These are phyloP conservation scores for Euphonia xanthogaster DNA, from an alignment of 2,797 vertebrate genomes.

Conservation along the genomic window DNA sequence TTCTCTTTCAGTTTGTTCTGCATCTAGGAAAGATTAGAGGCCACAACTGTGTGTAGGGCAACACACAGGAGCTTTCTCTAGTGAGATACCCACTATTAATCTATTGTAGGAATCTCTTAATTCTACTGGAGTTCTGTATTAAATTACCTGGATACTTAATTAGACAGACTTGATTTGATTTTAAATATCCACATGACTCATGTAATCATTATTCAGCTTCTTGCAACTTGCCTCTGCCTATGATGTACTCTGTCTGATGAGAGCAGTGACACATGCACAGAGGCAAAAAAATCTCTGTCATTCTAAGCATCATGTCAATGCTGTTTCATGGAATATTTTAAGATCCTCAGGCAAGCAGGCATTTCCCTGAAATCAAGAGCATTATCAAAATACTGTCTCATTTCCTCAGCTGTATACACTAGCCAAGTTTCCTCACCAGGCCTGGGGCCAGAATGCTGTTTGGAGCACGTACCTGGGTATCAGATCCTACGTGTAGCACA, in stretches of 20 bases:
- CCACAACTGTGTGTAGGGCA: neutral
- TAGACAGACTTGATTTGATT: slow-evolving; percentile 10
- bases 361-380: neutral
- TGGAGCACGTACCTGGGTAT: rapidly evolving
- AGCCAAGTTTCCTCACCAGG: neutral
- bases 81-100: neutral
- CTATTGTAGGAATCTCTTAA: neutral
- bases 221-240: neutral
- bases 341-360: neutral
- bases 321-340: neutral
- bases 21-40: neutral
- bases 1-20: neutral
- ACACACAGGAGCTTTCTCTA: neutral
- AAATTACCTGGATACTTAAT: slow-evolving; percentile 13
- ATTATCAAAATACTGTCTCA: neutral
- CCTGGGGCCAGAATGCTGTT: neutral
- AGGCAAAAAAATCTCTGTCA: neutral
- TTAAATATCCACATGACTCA: neutral
- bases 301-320: neutral
- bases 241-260: neutral
- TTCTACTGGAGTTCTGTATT: neutral
- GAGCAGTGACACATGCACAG: neutral
- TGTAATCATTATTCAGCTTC: neutral
- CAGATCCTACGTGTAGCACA: neutral
- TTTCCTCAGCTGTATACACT: neutral